A percentile compares a stretch with the other conserved stretches of the same genome.
Conservation (phyloP, 1,140 invertebrate species). For the Scaptomyza hsui region DNA sequence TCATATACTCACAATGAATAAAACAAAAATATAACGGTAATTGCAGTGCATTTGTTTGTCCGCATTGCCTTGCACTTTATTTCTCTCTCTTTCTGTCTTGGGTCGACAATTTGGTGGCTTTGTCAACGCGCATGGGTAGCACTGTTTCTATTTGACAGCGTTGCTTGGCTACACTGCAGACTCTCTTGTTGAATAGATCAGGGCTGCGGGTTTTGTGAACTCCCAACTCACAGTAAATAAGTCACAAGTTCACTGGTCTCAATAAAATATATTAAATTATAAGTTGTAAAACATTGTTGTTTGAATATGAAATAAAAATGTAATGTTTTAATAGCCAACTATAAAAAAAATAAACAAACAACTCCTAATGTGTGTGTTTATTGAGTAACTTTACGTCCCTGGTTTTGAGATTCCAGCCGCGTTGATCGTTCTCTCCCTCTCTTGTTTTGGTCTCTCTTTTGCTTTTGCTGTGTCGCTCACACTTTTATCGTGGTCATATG, state of each 20-base stretch:
- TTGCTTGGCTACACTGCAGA: slow-evolving; percentile 39
- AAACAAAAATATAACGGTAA: background rate
- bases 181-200: slow-evolving; percentile 27
- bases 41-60: slow-evolving; percentile 39
- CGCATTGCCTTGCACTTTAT: slow-evolving; percentile 16
- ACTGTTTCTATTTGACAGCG: slow-evolving; percentile 36
- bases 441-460: slow-evolving; percentile 5
- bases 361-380: background rate
- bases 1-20: no score
- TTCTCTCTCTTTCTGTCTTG: slow-evolving; percentile 10
- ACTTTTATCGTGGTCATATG: slow-evolving; percentile 33
- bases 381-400: slow-evolving; percentile 30
- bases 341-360: background rate
- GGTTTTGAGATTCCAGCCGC: slow-evolving; percentile 12
- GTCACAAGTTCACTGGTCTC: background rate
- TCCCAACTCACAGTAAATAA: background rate
- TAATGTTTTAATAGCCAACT: background rate
- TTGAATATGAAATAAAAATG: background rate
- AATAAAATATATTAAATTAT: background rate
- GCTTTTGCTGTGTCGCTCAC: slow-evolving; percentile 5
- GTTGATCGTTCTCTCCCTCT: slow-evolving; percentile 23
- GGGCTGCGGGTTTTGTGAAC: slow-evolving; percentile 13
- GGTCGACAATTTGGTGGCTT: slow-evolving; percentile 26
- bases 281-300: background rate
- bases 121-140: slow-evolving; percentile 51